Percentiles rank a stretch among this genome's conserved stretches.
Conservation (phyloP, 2,113 vertebrate species). For the Natator depressus region DNA sequence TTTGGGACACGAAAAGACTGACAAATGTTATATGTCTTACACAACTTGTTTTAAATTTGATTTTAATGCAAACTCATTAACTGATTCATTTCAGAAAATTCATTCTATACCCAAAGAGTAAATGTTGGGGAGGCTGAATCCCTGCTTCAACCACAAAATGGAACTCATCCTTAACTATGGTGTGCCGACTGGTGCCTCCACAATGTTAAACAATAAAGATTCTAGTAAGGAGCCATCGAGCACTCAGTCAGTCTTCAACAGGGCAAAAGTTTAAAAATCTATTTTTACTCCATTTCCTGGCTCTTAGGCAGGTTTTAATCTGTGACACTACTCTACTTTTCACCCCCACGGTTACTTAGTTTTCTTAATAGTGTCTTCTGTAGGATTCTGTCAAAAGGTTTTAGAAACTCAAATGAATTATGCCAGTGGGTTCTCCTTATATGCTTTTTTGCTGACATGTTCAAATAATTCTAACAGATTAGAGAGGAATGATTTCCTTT, state of each 20-base stretch:
- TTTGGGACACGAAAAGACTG: not conserved
- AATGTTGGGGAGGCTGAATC: not conserved
- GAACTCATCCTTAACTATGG: not conserved
- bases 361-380: not conserved
- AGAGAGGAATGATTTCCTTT: not conserved
- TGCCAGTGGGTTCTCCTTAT: not conserved
- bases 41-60: not conserved
- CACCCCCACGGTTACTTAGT: not conserved
- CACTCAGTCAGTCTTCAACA: not conserved
- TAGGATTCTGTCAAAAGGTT: not conserved
- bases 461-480: rapidly evolving
- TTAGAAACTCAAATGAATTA: not conserved
- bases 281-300: not conserved
- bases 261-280: not conserved
- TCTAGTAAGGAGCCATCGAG: not conserved
- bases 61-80: not conserved
- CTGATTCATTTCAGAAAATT: not conserved
- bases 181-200: not conserved
- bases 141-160: not conserved
- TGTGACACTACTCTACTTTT: not conserved
- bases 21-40: not conserved
- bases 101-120: not conserved
- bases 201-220: not conserved
- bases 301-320: not conserved
- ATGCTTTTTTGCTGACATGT: not conserved